Percentiles rank a stretch among this genome's conserved stretches.
Conservation (phyloP, 2,888 invertebrate species). For the Schrankia costaestrigalis region DNA sequence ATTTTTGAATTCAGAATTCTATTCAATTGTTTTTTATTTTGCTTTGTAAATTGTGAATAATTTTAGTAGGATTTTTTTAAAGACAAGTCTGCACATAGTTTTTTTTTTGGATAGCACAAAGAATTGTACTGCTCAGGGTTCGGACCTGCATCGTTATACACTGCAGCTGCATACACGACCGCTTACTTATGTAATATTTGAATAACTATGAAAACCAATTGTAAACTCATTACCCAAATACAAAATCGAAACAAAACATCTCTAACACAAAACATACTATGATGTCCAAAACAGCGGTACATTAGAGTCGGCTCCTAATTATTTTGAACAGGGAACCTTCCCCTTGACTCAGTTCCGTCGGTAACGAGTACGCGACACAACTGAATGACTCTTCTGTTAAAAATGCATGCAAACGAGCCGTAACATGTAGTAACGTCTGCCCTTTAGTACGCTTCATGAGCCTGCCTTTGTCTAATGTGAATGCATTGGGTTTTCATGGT, state of each 20-base stretch:
- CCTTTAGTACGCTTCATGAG: slow-evolving; percentile 20
- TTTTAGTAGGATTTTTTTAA: too few relatives aligned
- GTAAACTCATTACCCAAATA: too few relatives aligned
- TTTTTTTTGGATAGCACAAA: too few relatives aligned
- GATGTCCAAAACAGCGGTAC: slow-evolving; percentile 10
- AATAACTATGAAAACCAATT: too few relatives aligned
- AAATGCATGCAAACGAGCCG: slow-evolving; percentile 50
- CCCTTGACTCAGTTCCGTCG: slow-evolving; percentile 49
- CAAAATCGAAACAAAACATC: neutral
- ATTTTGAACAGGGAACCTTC: slow-evolving; percentile 24
- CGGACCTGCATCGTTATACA: too few relatives aligned
- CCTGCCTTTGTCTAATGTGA: slow-evolving; percentile 7
- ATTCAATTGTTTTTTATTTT: too few relatives aligned
- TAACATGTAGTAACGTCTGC: slow-evolving; percentile 29
- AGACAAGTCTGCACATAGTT: too few relatives aligned
- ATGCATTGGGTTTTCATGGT: slow-evolving; percentile 17
- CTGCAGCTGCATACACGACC: too few relatives aligned
- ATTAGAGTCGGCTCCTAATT: slow-evolving; percentile 28
- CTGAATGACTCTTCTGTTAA: slow-evolving; percentile 43
- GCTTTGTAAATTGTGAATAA: too few relatives aligned
- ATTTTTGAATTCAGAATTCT: too few relatives aligned
- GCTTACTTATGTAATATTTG: too few relatives aligned
- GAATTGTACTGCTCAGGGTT: too few relatives aligned
- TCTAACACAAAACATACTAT: neutral
- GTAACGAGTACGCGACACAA: slow-evolving; percentile 38